Percentiles rank a stretch among this genome's conserved stretches.
phyloP scores from a whole-genome alignment of 2,797 vertebrate species.

The Allobates femoralis region DNA sequence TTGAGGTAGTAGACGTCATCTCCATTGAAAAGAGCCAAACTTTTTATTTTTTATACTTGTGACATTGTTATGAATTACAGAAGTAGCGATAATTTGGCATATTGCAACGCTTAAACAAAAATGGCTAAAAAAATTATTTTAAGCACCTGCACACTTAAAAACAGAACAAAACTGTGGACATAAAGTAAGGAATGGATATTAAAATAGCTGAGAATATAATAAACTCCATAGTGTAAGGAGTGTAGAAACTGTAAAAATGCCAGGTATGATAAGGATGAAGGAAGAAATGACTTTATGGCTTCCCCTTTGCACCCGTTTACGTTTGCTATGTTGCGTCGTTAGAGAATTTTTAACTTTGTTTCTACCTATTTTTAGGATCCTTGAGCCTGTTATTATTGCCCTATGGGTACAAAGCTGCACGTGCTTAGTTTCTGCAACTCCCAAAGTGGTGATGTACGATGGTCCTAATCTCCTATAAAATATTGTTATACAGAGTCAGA shows the following conservation, averaged over 20 bases:
- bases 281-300: conserved; percentile 19
- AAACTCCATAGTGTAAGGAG: background rate
- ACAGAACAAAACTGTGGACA: background rate
- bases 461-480: no score
- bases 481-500: no score
- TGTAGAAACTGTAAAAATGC: conserved; percentile 28
- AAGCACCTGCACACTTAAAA: background rate
- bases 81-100: background rate
- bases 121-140: no score
- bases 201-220: background rate
- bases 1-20: no score
- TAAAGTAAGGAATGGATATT: background rate
- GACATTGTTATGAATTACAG: background rate
- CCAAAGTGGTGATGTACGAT: no score
- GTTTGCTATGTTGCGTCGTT: background rate
- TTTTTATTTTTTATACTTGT: no score
- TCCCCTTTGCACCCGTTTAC: conserved; percentile 16
- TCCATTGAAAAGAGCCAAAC: no score
- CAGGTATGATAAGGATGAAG: conserved; percentile 28
- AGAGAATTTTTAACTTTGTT: conserved; percentile 19
- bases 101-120: no score
- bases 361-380: background rate
- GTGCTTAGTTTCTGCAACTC: no score
- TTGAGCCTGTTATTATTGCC: background rate
- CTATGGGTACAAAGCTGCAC: no score